Evolutionary conservation across 2,888 invertebrate genomes (phyloP).

Genomic region (Trisateles emortualis): DNA sequence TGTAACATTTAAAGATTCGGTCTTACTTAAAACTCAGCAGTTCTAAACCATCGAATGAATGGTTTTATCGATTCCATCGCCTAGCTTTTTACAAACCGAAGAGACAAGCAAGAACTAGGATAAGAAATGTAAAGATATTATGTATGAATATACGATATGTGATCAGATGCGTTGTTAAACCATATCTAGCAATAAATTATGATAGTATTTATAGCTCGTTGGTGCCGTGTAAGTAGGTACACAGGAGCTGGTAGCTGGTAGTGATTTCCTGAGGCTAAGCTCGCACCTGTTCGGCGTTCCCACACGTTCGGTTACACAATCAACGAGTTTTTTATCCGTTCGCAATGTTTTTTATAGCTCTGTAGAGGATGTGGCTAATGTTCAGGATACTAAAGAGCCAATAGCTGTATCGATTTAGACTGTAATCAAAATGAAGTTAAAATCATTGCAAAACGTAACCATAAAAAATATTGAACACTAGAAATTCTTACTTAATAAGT

Average conservation of each 20-base stretch:
- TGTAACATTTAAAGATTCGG: too few species aligned
- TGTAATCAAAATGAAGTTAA: slow-evolving; percentile 7
- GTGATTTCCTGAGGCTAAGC: slow-evolving; percentile 72
- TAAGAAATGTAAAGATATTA: background rate
- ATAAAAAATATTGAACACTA: too few species aligned
- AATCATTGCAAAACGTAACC: too few species aligned
- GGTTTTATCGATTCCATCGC: too few species aligned
- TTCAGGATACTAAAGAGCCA: slow-evolving; percentile 31
- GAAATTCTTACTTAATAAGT: too few species aligned
- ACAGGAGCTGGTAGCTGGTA: slow-evolving; percentile 61
- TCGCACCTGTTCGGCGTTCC: slow-evolving; percentile 77
- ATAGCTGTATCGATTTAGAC: slow-evolving; percentile 22
- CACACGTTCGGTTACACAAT: slow-evolving; percentile 76
- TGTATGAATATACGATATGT: background rate
- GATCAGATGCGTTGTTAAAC: slow-evolving; percentile 22
- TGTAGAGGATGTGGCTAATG: slow-evolving; percentile 66
- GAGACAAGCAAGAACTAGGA: too few species aligned
- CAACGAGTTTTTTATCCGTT: slow-evolving; percentile 77
- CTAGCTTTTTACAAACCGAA: too few species aligned
- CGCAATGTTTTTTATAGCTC: slow-evolving; percentile 67
- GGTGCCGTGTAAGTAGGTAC: slow-evolving; percentile 45
- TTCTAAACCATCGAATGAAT: too few species aligned
- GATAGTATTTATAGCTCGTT: slow-evolving; percentile 27
- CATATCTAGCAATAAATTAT: slow-evolving; percentile 49
- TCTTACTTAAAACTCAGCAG: too few species aligned